Evolutionary conservation across 1,140 invertebrate genomes (phyloP), one percentile per base, ranked within the genome.

Genomic region (Spodoptera litura): DNA sequence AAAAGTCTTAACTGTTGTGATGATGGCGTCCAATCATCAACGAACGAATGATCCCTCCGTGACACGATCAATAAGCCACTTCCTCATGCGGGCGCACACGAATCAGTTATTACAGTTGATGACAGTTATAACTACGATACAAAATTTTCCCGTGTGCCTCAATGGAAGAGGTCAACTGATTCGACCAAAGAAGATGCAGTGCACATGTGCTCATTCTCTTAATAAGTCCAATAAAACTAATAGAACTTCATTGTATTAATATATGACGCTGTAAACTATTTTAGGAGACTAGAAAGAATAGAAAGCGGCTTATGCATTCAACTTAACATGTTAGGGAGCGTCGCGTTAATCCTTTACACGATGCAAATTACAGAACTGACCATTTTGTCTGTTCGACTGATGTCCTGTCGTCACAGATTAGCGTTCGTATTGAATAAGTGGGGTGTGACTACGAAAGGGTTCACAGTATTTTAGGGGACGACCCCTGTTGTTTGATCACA

Each of bases 161-260:
- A 87, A 87, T 87, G 83, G 83, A 64, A 72, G 87, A 90, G 91
- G 92, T 94, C 86, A 94, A 93, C 81, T 91, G 88, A 89, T 85
- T 82, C 85, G 87, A 89, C 89, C 87, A 90, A 87, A 86, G 86
- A 81, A 87, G 85, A 85, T 87, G 88, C 84, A 87, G 58, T 51
- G 59, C 66, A 79, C 78, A 52, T 83, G 71, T 78, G 78, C 75
- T 78, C 75, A 78, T 80, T 77, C 68, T 81, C 83, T 90, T 90
- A 92, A 91, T 92, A 83, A 84, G 81, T 84, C 86, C 87, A 92
- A 91, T 92, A 84, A 88, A 93, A 93, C 86, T 88, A 89, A 90
- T 91, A 91, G 85, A 87, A 82, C 79, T 86, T 88, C 79, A 89
- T 92, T 90, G 88, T 85, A 86, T 86, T 87, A 87, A 89, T 87